Evolutionary conservation across 2,888 invertebrate genomes (phyloP), one percentile per base, ranked within the genome.

Genomic region (Leucoma salicis): DNA sequence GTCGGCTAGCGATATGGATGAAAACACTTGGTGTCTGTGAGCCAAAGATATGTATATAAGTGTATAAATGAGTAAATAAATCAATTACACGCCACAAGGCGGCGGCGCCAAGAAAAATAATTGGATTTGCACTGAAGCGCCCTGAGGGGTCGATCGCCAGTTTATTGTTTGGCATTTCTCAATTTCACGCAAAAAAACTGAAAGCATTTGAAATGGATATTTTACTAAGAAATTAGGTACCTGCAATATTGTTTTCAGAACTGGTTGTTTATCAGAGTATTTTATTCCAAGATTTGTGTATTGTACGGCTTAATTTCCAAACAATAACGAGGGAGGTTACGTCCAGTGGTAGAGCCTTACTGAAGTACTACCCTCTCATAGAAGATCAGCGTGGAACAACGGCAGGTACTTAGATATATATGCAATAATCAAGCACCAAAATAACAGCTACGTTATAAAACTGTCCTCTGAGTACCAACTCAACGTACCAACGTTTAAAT

Each of bases 1-100:
- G n/a, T n/a, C n/a, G n/a, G n/a, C n/a, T n/a, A n/a, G n/a, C n/a
- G n/a, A n/a, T n/a, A n/a, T 39, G 25, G 47, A 52, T 62, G 56
- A 67, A 62, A 63, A 65, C n/a, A 63, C 57, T 56, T 57, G 51
- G 53, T 57, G 51, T 62, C 63, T 66, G 70, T 59, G 59, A 56
- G 55, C 45, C 36, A 48, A 60, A 71, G 63, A 70, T 74, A 70
- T 60, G 58, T 65, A n/a, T 59, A 64, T 74, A 66, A 73, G 76
- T 67, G 69, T 56, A 72, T 73, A 80, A 79, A 81, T 80, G 78
- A 80, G 74, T 77, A 81, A 83, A 83, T 85, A 84, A 84, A 85
- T 83, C 81, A 82, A 84, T 84, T 82, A 82, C 82, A 75, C 77
- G 72, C 74, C 70, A 69, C 67, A 72, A 71, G 70, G 70, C 70